Evolutionary conservation across 1,140 invertebrate species (phyloP), one percentile per base, ranked within the genome.

Genomic region (Diplogasteroides magnus): DNA sequence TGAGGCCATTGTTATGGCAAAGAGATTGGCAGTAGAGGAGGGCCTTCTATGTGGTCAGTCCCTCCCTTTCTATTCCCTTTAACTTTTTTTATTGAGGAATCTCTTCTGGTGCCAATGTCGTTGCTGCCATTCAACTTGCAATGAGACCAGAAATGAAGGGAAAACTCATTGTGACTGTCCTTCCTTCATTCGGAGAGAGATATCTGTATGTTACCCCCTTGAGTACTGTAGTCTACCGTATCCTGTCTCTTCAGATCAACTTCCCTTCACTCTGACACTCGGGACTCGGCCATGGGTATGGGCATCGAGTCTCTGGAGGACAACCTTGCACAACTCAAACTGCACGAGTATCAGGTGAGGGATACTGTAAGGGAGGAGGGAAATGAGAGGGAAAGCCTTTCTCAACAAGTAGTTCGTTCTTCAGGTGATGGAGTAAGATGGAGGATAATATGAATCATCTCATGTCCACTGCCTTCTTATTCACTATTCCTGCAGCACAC

Each of bases 1-100:
- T 37, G 80, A 82, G 31, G 80, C 80, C 27, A 77, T 82, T 57
- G 68, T 78, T 11, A 82, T 83, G 80, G 79, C 81, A 0, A 71
- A 80, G 37, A 67, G 80, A 15, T 55, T 83, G 37, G 81, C 80
- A 14, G 57, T 73, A 13, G 79, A 83, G 71, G 80, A 82, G 63
- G 80, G 81, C 0, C 73, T 82, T 63, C 73, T 82, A n/a, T 76
- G 78, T 31, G 79, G 80, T n/a, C n/a, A n/a, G n/a, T n/a, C n/a
- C n/a, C n/a, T n/a, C n/a, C n/a, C n/a, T n/a, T n/a, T n/a, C n/a
- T n/a, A n/a, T n/a, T n/a, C n/a, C n/a, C n/a, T n/a, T n/a, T n/a
- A n/a, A n/a, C n/a, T n/a, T n/a, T n/a, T n/a, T 48, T 48, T 48
- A 19, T 48, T 72, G 60, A 11, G 74, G 74, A 57, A 75, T 75